Conservation (phyloP, 2,113 vertebrate species). For the Hypanus sabinus region DNA sequence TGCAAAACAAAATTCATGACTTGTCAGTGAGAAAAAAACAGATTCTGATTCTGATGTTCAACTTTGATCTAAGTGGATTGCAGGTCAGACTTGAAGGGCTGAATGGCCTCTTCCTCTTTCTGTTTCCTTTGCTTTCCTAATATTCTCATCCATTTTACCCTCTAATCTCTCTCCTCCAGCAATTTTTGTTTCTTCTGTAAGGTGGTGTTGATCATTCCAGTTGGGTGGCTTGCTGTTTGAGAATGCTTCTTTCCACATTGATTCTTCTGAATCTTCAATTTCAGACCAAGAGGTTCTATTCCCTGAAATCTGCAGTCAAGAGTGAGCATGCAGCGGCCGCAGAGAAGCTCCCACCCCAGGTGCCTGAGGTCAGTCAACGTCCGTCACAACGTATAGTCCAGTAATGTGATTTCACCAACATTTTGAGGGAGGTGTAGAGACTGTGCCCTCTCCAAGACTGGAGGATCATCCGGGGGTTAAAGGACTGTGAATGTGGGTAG, state of each 20-base stretch:
- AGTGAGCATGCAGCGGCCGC: constrained; percentile 49
- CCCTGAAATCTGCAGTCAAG: constrained; percentile 77
- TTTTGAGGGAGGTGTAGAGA: constrained; percentile 47
- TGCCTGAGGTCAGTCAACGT: constrained; percentile 75
- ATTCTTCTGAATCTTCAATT: constrained; percentile 40
- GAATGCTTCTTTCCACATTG: not conserved
- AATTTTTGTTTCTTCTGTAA: not conserved
- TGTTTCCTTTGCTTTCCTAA: too few relatives aligned
- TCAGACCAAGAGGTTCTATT: constrained; percentile 79
- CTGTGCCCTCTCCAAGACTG: constrained; percentile 40
- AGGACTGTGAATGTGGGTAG: too few relatives aligned
- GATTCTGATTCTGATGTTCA: too few relatives aligned
- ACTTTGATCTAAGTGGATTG: too few relatives aligned
- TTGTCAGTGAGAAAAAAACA: too few relatives aligned
- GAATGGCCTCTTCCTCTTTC: too few relatives aligned
- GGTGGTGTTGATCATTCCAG: not conserved
- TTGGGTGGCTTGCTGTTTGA: not conserved
- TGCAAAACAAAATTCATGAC: too few relatives aligned
- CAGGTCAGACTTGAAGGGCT: too few relatives aligned
- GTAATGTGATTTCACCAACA: constrained; percentile 46
- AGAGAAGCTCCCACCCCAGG: constrained; percentile 60
- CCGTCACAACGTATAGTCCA: constrained; percentile 46
- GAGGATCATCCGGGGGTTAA: too few relatives aligned
- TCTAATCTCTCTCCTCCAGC: too few relatives aligned
- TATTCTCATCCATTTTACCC: too few relatives aligned